Conservation (phyloP, 2,888 invertebrate species). For the Coecobrya sp. region DNA sequence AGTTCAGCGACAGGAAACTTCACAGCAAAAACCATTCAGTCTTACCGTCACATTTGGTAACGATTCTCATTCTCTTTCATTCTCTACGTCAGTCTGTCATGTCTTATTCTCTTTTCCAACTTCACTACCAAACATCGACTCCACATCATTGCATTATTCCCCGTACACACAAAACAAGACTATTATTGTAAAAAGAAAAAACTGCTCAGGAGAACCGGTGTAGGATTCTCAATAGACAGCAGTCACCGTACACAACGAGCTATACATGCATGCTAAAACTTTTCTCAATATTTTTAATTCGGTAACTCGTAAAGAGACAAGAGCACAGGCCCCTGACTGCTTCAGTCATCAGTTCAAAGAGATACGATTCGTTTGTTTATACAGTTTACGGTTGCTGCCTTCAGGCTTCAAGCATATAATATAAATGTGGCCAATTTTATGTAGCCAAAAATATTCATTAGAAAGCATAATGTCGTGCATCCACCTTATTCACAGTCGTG, state of each 20-base stretch:
- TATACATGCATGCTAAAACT: too few species aligned
- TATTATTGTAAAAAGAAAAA: too few species aligned
- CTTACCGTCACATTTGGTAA: background rate
- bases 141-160: too few species aligned
- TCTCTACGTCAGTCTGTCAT: background rate
- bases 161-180: too few species aligned
- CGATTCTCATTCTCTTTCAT: background rate
- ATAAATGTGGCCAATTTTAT: conserved; percentile 5
- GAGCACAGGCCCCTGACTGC: too few species aligned
- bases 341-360: background rate
- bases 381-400: conserved; percentile 6
- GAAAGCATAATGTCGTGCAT: too few species aligned
- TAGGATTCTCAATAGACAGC: too few species aligned
- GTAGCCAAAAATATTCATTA: conserved; percentile 1
- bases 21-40: background rate
- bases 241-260: too few species aligned
- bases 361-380: too few species aligned
- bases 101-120: background rate
- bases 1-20: conserved; percentile 2
- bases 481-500: background rate
- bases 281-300: too few species aligned
- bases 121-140: too few species aligned
- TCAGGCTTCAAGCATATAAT: background rate
- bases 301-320: background rate
- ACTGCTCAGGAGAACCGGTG: too few species aligned